Evolutionary conservation across 1,140 invertebrate species (phyloP), one percentile per base, ranked within the genome.

Genomic region (Calliopsis andreniformis): DNA sequence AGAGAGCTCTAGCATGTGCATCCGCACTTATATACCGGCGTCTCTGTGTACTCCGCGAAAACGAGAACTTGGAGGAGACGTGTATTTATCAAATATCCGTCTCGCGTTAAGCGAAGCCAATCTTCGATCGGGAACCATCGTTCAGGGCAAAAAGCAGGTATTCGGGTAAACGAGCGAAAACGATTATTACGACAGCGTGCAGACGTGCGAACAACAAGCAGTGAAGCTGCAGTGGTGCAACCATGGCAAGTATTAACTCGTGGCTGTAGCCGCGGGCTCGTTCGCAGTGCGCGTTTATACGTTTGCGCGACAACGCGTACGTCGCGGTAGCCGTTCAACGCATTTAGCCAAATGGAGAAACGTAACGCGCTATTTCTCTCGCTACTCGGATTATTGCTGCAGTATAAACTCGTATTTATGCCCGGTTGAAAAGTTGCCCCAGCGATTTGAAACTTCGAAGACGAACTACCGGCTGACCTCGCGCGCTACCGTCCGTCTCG

Each of bases 291-390:
- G 20, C 25, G 59, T 70, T 39, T 35, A 14, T 42, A 67, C 16
- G 66, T 49, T 56, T 30, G 30, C 25, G 71, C 55, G 49, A 51
- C 58, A 47, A 20, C 51, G 59, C 70, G 42, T 59, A 72, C 64
- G 77, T 77, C 59, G 47, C 78, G 66, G 35, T 23, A 69, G 39
- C 51, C 42, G 69, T 59, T 58, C 25, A 45, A 25, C 64, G 59
- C 55, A 58, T 79, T 76, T 75, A n/a, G n/a, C n/a, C 83, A 55
- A 59, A 72, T 55, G n/a, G n/a, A n/a, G n/a, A n/a, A 83, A 78
- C 62, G 53, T 64, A 80, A 83, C 69, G 56, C 28, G 61, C 76
- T 79, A 72, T 58, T 32, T 39, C 45, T 68, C 79, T 73, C 61
- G 73, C 47, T 63, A 28, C 62, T 28, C 14, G 56, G 39, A 56